These are phyloP conservation scores for Rhagonycha fulva DNA, from an alignment of 2,888 invertebrate genomes.

Conservation along the genomic window DNA sequence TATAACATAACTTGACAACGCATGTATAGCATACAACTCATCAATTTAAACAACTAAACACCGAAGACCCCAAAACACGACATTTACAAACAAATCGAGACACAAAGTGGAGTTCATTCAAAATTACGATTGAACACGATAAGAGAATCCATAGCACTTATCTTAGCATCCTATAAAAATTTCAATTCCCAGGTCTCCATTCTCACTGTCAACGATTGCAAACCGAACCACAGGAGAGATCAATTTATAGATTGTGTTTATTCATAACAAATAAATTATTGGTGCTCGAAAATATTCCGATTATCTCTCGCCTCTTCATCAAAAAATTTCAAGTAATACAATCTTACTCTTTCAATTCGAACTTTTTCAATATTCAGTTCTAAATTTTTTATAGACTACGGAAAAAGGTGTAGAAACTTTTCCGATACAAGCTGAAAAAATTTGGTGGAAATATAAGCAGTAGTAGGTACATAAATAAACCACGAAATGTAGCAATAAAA, in stretches of 20 bases:
- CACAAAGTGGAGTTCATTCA: neutral
- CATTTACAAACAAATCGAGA: neutral
- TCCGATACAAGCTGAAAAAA: neutral
- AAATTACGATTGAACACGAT: neutral
- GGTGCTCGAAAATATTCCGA: neutral
- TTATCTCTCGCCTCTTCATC: neutral
- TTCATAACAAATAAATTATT: neutral
- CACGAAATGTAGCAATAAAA: neutral
- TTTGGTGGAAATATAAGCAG: neutral
- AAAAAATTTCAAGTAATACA: neutral
- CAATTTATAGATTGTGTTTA: neutral
- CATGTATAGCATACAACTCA: neutral
- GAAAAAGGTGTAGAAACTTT: neutral
- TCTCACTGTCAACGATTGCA: neutral
- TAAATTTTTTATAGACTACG: neutral
- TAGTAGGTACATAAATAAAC: neutral
- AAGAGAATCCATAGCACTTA: neutral
- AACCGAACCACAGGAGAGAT: neutral
- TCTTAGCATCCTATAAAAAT: neutral
- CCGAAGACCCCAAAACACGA: neutral
- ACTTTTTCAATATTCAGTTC: neutral
- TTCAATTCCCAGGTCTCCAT: neutral
- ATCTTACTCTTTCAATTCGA: neutral
- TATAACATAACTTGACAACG: neutral
- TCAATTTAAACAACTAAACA: neutral